Evolutionary conservation across 2,888 invertebrate genomes (phyloP), one percentile per base, ranked within the genome.

Genomic region (Margaritifera margaritifera): DNA sequence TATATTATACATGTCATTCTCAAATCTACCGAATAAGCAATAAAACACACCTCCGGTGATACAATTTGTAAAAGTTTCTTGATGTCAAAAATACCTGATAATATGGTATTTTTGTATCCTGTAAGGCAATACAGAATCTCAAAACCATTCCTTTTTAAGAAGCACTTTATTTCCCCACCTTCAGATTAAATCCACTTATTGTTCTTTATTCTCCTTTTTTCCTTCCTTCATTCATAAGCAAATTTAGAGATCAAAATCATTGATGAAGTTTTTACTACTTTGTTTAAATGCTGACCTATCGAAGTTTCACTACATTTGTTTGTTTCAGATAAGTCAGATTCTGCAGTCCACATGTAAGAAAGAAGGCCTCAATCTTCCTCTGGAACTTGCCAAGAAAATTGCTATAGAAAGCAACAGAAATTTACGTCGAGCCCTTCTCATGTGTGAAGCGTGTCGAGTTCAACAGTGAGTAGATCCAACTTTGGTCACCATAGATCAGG

Each of bases 391-490:
- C 0, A 88, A 92, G 75, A 93, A 93, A 75, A 94, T 99, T 76
- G 94, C 96, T 0, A 92, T 93, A 69, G 93, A 93, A 80, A 94
- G 96, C 1, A 93, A 95, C 69, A 92, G 99, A 64, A 99, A 99
- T 91, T 91, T 99, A 62, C 92, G 99, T 22, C 91, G 98, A 83
- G 98, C 99, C 0, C 90, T 99, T 70, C 91, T 99, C 0, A 96
- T 97, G 94, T 92, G 95, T 79, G 98, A 99, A 90, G 95, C 97
- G 1, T 96, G 96, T 87, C 95, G 95, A 92, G 96, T 96, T 0
- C 94, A 96, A 86, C 94, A 96, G 91, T 93, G 85, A 80, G 89
- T 84, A 15, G 6, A 50, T 64, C 19, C 1, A 6, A 31, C 8
- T 42, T 42, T 42, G 3, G 42, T 42, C 42, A 4, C 42, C 42